These are phyloP conservation scores for Catamblyrhynchus diadema DNA, from an alignment of 2,797 vertebrate genomes.

Conservation along the genomic window DNA sequence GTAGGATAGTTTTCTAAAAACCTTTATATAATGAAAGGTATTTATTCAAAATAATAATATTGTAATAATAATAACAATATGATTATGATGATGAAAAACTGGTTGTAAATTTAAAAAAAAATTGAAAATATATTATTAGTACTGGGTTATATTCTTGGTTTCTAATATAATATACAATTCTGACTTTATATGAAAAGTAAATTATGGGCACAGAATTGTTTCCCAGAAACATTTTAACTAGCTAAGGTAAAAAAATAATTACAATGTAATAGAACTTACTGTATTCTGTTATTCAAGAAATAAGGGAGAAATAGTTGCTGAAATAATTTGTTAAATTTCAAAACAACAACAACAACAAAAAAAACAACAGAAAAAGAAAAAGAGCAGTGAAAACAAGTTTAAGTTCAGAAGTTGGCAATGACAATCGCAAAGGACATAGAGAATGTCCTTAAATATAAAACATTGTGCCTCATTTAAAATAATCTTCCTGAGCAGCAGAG, in stretches of 20 bases:
- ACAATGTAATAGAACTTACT: background rate
- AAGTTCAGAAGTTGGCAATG: background rate
- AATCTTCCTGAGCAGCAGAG: background rate
- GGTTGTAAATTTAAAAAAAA: background rate
- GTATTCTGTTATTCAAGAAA: background rate
- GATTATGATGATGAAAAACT: background rate
- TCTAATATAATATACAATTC: background rate
- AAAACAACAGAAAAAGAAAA: background rate
- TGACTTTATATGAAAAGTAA: background rate
- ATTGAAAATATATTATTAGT: background rate
- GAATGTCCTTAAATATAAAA: background rate
- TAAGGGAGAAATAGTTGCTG: background rate
- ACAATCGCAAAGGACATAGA: background rate
- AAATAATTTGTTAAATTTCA: background rate
- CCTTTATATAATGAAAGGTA: background rate
- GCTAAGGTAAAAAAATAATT: background rate
- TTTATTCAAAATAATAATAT: background rate
- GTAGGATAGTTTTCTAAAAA: background rate
- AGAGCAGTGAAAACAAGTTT: background rate
- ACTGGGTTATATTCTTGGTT: background rate
- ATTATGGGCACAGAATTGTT: background rate
- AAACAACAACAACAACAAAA: background rate
- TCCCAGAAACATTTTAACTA: background rate
- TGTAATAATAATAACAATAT: background rate
- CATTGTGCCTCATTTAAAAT: background rate